Conservation (phyloP, 2,888 invertebrate species). For the Nomada flava region DNA sequence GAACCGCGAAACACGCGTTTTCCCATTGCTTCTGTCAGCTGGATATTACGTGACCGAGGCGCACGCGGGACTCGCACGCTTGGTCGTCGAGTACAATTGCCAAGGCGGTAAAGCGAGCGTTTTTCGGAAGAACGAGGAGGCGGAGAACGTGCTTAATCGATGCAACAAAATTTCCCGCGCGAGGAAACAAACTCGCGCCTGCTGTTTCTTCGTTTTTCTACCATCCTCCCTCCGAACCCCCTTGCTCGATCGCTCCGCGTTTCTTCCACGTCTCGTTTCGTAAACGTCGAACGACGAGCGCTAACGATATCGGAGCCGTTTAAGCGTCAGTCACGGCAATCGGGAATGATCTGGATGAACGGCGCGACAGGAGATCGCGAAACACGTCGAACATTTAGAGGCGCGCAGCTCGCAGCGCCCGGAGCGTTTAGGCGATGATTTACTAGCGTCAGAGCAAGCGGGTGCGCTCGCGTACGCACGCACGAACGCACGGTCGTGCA, state of each 20-base stretch:
- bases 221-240: too few species aligned
- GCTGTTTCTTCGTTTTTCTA: background rate
- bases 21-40: background rate
- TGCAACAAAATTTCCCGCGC: background rate
- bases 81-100: background rate
- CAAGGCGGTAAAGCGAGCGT: background rate
- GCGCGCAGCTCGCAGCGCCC: slow-evolving; percentile 33
- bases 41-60: background rate
- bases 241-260: too few species aligned
- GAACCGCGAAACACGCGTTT: background rate
- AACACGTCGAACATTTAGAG: slow-evolving; percentile 67
- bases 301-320: slow-evolving; percentile 12
- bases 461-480: slow-evolving; percentile 19
- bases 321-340: too few species aligned
- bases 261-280: too few species aligned
- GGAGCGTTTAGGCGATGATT: slow-evolving; percentile 75
- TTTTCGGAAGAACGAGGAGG: background rate
- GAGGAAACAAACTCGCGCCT: background rate
- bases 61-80: background rate
- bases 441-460: slow-evolving; percentile 55
- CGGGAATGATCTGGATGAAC: background rate
- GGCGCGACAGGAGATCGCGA: slow-evolving; percentile 3
- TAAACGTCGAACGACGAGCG: background rate
- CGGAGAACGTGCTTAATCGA: slow-evolving; percentile 1
- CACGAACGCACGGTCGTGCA: slow-evolving; percentile 25